Conservation (phyloP, 2,888 invertebrate genomes). For the Salpingus planirostris region DNA sequence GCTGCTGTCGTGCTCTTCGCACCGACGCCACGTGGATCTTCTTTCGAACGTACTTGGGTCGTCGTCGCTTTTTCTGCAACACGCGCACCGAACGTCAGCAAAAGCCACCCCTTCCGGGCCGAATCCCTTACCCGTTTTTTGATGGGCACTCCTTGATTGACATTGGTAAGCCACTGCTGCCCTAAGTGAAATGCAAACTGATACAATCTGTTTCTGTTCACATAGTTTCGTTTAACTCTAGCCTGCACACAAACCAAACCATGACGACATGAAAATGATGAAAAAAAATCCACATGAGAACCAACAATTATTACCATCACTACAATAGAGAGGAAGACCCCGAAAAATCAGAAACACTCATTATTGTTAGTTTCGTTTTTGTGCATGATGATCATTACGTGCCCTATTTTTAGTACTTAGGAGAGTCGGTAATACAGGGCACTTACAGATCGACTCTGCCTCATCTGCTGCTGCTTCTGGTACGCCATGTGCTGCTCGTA, state of each 20-base stretch:
- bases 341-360: too few species aligned
- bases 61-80: slow-evolving; percentile 61
- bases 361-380: too few species aligned
- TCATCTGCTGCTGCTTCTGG: slow-evolving; percentile 53
- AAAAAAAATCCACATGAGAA: slow-evolving; percentile 16
- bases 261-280: slow-evolving; percentile 28
- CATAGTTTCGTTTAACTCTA: slow-evolving; percentile 44
- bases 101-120: not conserved
- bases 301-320: slow-evolving; percentile 1
- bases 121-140: slow-evolving; percentile 50
- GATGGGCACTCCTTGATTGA: slow-evolving; percentile 46
- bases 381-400: too few species aligned
- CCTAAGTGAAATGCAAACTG: slow-evolving; percentile 65
- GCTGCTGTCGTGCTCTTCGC: slow-evolving; percentile 51
- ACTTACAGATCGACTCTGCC: slow-evolving; percentile 58
- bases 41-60: slow-evolving; percentile 77
- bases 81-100: not conserved
- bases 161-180: slow-evolving; percentile 71
- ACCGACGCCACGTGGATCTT: slow-evolving; percentile 75
- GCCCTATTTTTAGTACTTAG: too few species aligned
- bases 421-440: slow-evolving; percentile 1
- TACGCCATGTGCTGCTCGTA: slow-evolving; percentile 72
- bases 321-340: too few species aligned
- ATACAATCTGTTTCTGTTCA: slow-evolving; percentile 49
- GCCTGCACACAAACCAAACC: slow-evolving; percentile 50